These are phyloP conservation scores for Drosophila hamatofila DNA, from an alignment of 2,888 invertebrate genomes.

Conservation along the genomic window DNA sequence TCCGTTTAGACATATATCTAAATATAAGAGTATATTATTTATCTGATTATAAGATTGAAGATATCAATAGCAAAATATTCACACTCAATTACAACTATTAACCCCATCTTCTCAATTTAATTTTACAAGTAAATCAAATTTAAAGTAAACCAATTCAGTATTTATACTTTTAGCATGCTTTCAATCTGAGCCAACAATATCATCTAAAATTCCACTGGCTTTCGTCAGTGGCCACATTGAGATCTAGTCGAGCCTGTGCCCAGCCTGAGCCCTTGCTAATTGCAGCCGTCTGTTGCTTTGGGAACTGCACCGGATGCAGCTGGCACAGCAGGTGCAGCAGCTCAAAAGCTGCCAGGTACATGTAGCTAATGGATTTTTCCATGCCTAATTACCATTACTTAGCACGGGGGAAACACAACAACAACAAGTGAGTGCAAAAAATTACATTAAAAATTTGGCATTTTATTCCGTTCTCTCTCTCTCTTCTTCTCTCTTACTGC, in stretches of 20 bases:
- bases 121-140: neutral
- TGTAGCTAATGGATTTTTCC: conserved; percentile 74
- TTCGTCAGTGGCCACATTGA: no score
- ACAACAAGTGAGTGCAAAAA: conserved; percentile 38
- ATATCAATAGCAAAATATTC: neutral
- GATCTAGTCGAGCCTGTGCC: neutral
- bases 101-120: neutral
- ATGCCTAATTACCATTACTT: conserved; percentile 80
- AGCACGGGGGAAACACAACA: conserved; percentile 30
- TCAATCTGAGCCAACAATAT: neutral
- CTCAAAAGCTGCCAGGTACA: conserved; percentile 7
- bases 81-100: neutral
- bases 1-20: neutral
- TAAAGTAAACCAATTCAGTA: neutral
- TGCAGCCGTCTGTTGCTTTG: conserved; percentile 37
- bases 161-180: no score
- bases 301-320: conserved; percentile 23
- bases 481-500: neutral
- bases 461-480: neutral
- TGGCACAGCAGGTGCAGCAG: conserved; percentile 6
- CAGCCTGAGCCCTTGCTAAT: conserved; percentile 21
- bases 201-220: neutral
- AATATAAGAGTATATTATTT: neutral
- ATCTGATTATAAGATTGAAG: neutral
- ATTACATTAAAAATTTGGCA: conserved; percentile 70